Percentiles rank a stretch among this genome's conserved stretches.
These are phyloP conservation scores for Parapsyche elsis DNA, from an alignment of 1,140 invertebrate genomes.

Conservation along the genomic window DNA sequence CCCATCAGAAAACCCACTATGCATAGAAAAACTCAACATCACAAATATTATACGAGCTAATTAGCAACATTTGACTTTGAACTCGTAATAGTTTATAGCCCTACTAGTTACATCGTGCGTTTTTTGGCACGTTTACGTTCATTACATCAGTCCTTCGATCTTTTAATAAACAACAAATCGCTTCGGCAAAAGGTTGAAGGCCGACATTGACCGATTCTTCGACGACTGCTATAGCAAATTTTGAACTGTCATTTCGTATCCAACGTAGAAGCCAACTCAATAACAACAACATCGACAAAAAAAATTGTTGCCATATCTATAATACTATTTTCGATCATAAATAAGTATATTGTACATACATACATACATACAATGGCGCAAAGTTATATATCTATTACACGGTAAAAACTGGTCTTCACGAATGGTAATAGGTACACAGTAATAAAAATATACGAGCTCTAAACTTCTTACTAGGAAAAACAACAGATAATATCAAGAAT, in stretches of 20 bases:
- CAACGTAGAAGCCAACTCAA: not conserved
- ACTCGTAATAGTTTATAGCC: too few relatives aligned
- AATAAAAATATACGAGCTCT: not conserved
- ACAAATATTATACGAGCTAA: too few relatives aligned
- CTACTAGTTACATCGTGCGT: too few relatives aligned
- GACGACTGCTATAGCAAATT: not conserved
- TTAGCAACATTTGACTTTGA: too few relatives aligned
- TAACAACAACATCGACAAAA: not conserved
- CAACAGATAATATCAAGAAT: not conserved
- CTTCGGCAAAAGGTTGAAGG: slow-evolving; percentile 22
- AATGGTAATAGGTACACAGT: not conserved
- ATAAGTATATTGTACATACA: not conserved
- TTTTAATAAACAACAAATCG: not conserved
- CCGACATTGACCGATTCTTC: slow-evolving; percentile 31
- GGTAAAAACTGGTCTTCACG: not conserved
- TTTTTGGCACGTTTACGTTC: too few relatives aligned
- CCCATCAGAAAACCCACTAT: too few relatives aligned
- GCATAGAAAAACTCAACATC: too few relatives aligned
- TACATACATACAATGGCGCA: not conserved
- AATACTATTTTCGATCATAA: not conserved
- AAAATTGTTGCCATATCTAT: not conserved
- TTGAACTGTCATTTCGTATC: not conserved
- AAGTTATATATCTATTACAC: not conserved
- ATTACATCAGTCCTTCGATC: not conserved
- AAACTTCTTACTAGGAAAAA: not conserved